Conservation (phyloP, 2,113 vertebrate species). For the Clarias gariepinus region DNA sequence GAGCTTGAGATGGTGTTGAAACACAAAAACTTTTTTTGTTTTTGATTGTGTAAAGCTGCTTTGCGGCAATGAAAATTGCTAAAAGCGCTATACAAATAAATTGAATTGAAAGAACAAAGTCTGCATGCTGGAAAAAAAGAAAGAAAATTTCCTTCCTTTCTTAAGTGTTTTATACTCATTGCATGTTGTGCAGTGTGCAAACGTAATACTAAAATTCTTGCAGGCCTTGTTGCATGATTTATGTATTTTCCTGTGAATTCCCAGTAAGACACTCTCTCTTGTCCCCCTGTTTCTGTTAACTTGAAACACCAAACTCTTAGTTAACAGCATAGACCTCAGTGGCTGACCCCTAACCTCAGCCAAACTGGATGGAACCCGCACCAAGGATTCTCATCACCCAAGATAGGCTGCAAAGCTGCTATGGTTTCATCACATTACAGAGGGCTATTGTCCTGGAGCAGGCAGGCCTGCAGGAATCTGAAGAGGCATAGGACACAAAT, state of each 20-base stretch:
- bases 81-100: too few relatives aligned
- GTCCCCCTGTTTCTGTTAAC: neutral
- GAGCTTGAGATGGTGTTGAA: constrained; percentile 42
- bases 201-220: neutral
- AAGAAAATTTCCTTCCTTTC: neutral
- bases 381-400: constrained; percentile 52
- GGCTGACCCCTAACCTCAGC: constrained; percentile 26
- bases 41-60: too few relatives aligned
- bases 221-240: neutral
- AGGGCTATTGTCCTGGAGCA: constrained; percentile 52
- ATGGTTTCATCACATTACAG: constrained; percentile 56
- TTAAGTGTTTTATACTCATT: neutral
- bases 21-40: too few relatives aligned
- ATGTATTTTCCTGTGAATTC: neutral
- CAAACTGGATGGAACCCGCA: constrained; percentile 38
- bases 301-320: constrained; percentile 13
- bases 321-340: constrained; percentile 5
- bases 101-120: too few relatives aligned
- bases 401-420: constrained; percentile 51
- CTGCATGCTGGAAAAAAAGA: constrained; percentile 14
- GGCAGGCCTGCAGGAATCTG: constrained; percentile 41
- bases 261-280: neutral
- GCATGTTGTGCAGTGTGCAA: neutral
- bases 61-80: too few relatives aligned
- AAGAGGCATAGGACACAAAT: constrained; percentile 46